Base-by-base conservation (phyloP, 2,888 invertebrate species). In the Xylophagus ater region DNA sequence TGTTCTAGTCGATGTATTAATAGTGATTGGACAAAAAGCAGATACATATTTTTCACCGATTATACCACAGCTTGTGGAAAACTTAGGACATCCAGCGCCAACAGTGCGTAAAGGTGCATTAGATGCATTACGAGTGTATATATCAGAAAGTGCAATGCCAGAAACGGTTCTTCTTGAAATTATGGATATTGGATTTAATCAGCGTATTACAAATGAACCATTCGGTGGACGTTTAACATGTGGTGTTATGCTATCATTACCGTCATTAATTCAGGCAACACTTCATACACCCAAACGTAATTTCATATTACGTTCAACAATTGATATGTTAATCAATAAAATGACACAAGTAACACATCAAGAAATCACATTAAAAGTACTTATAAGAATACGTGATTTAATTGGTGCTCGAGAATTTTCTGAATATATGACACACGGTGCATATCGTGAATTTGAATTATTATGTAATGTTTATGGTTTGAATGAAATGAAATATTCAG, bases 91-190 rank as follows among this genome's bases (percentile, higher is more conserved):
- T 57, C 71, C 73, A 32, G 82, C 83, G 0, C 85, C 85, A 0
- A 83, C 85, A 1, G 81, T 87, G 1, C 69, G 85, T 10, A 85
- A 84, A 60, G 82, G 81, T 6, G 81, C 85, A 1, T 61, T 85
- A 21, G 86, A 86, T 53, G 78, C 81, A 2, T 60, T 87, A 4
- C 72, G 80, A 50, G 77, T 78, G 15, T 85, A 84, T 57, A 70
- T 86, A 26, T 67, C 73, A 5, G 74, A 79, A 53, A 79, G 80
- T 35, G 71, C 71, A 19, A 73, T 78, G 49, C 72, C 78, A 1
- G 79, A 85, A 48, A 71, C 72, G 38, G 74, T 81, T 13, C 68
- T 83, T 14, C 65, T 72, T 40, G 73, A 76, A 32, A 69, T 82
- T 40, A 65, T 80, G 34, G 73, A 74, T 43, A 71, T 74, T 45